Evolutionary conservation across 2,797 vertebrate species (phyloP), one percentile per base, ranked within the genome.

Genomic region (Sylvia borin): DNA sequence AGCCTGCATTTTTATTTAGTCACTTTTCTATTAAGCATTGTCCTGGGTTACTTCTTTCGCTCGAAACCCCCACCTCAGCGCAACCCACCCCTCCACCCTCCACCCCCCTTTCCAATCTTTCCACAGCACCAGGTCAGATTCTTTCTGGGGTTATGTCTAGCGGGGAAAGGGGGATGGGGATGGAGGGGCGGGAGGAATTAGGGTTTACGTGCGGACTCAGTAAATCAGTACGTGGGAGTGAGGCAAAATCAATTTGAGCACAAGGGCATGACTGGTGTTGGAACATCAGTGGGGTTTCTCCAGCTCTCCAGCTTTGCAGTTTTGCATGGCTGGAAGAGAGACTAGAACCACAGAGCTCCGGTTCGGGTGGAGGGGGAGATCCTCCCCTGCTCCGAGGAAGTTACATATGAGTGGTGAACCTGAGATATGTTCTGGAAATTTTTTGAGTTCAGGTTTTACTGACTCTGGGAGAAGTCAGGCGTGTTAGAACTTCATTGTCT

Each of bases 201-300:
- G 91, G 93, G 70, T 79, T 86, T 96, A 91, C 38, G 34, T 92
- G 95, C 95, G 94, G 91, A 91, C 95, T 95, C 75, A 75, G 74
- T 94, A 94, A 97, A 97, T 97, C 97, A 96, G 97, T 97, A 91
- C 82, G 88, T 42, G 78, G 67, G 93, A 95, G 77, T 79, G 92
- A 97, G 95, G 96, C 95, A 93, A 96, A 96, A 97, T 97, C 97
- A 96, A 96, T 96, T 95, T 96, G 94, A 97, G 96, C 96, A 86
- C 97, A 97, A 97, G 97, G 97, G 96, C 96, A 96, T 92, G 96
- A 64, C 88, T 93, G 88, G 89, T 92, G 34, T 79, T 95, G 93
- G 94, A 84, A 94, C 93, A 95, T 93, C 96, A 81, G 77, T 95
- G 90, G 91, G 93, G 60, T 92, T 96, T 94, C 97, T 96, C 88